Conservation (phyloP, 2,888 invertebrate genomes). For the Campaea margaritaria region DNA sequence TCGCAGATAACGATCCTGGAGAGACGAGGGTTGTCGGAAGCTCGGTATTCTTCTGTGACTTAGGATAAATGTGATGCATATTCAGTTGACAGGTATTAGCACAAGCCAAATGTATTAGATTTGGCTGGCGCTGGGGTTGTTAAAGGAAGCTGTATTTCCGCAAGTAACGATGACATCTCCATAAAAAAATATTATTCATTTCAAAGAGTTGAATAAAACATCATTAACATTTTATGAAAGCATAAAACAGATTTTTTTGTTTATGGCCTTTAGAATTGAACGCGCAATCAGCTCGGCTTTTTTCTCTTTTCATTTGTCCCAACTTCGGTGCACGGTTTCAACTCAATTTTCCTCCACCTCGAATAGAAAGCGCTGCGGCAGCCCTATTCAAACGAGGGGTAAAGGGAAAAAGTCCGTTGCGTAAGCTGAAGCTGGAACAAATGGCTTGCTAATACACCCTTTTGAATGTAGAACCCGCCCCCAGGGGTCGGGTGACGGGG, state of each 20-base stretch:
- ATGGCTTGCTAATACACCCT: constrained; percentile 28
- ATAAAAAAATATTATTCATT: too few species aligned
- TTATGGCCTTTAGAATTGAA: too few species aligned
- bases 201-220: too few species aligned
- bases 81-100: constrained; percentile 2
- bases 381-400: constrained; percentile 20
- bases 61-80: constrained; percentile 7
- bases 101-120: not conserved
- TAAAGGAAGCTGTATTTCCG: not conserved
- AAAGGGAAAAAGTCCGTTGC: constrained; percentile 18
- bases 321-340: constrained; percentile 5
- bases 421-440: constrained; percentile 32
- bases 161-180: not conserved
- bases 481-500: not conserved
- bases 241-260: too few species aligned
- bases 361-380: constrained; percentile 17
- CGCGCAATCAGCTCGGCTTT: not conserved
- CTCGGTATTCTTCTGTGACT: not conserved
- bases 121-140: not conserved
- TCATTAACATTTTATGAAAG: too few species aligned
- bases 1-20: constrained; percentile 21
- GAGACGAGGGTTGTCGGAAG: constrained; percentile 14
- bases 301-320: not conserved
- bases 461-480: constrained; percentile 26
- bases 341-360: constrained; percentile 8